Evolutionary conservation across 2,888 invertebrate genomes (phyloP).

Genomic region (Dicyrtoma fusca): DNA sequence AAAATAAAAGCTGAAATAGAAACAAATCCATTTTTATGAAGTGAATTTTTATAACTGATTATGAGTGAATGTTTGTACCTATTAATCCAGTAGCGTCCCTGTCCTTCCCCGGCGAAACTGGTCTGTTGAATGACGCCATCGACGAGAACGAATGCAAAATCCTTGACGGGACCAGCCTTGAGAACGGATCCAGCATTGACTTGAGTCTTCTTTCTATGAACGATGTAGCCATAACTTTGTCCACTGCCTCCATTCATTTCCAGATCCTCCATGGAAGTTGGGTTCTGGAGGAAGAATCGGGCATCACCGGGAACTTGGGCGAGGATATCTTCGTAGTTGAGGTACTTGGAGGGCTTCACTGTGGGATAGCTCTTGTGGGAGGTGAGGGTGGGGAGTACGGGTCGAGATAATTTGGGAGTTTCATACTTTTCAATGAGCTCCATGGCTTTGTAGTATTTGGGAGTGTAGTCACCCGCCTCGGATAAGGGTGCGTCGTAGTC

Average conservation of each 20-base stretch:
- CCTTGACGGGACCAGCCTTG: conserved; percentile 61
- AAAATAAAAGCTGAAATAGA: too few species aligned
- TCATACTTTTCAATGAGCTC: conserved; percentile 56
- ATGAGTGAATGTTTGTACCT: conserved; percentile 39
- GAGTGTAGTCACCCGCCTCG: conserved; percentile 64
- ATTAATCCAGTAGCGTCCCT: conserved; percentile 46
- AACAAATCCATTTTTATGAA: too few species aligned
- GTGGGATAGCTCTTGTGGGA: conserved; percentile 59
- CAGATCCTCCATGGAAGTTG: conserved; percentile 57
- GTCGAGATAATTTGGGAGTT: conserved; percentile 52
- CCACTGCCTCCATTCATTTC: conserved; percentile 59
- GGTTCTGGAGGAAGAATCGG: conserved; percentile 36
- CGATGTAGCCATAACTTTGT: conserved; percentile 66
- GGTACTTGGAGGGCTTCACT: conserved; percentile 51
- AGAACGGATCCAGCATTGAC: conserved; percentile 38
- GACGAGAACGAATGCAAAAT: conserved; percentile 63
- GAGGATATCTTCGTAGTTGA: conserved; percentile 57
- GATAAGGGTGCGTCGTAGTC: conserved; percentile 65
- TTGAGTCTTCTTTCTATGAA: conserved; percentile 61
- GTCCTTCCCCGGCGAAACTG: conserved; percentile 13
- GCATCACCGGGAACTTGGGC: conserved; percentile 49
- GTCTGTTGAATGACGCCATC: conserved; percentile 59
- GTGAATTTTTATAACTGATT: too few species aligned
- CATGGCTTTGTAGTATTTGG: conserved; percentile 60
- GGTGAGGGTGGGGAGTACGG: conserved; percentile 58